Percentiles rank a stretch among this genome's conserved stretches.
Conservation (phyloP, 2,797 vertebrate genomes). For the Caiman crocodilus region DNA sequence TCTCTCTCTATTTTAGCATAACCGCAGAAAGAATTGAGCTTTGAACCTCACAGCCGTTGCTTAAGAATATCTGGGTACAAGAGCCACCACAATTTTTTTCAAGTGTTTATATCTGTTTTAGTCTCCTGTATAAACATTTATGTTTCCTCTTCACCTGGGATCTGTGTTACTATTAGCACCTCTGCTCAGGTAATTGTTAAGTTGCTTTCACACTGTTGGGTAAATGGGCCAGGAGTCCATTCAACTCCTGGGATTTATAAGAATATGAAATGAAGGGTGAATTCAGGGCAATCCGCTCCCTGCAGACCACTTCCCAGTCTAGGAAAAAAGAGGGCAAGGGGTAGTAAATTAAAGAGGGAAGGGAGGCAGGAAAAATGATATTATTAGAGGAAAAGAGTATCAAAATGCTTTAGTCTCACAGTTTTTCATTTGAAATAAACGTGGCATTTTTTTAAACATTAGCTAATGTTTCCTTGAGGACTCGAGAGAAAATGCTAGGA, state of each 20-base stretch:
- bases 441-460: background rate
- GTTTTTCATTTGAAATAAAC: background rate
- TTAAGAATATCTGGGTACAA: background rate
- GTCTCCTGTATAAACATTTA: background rate
- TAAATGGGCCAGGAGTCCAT: slow-evolving; percentile 47
- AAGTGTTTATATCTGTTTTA: background rate
- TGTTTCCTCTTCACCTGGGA: background rate
- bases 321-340: background rate
- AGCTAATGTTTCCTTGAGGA: background rate
- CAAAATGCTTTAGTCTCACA: background rate
- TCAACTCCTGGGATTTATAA: background rate
- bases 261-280: background rate
- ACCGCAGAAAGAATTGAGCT: background rate
- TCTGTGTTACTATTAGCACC: background rate
- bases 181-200: background rate
- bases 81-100: background rate
- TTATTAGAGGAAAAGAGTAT: background rate
- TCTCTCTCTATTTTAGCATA: background rate
- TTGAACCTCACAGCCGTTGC: background rate
- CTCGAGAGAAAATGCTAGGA: too few relatives aligned
- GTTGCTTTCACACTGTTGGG: background rate
- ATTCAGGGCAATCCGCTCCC: background rate
- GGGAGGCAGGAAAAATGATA: background rate
- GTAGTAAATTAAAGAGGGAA: background rate
- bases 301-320: background rate